These are phyloP conservation scores for Drosophila anomelani DNA, from an alignment of 2,888 invertebrate species.

Conservation along the genomic window DNA sequence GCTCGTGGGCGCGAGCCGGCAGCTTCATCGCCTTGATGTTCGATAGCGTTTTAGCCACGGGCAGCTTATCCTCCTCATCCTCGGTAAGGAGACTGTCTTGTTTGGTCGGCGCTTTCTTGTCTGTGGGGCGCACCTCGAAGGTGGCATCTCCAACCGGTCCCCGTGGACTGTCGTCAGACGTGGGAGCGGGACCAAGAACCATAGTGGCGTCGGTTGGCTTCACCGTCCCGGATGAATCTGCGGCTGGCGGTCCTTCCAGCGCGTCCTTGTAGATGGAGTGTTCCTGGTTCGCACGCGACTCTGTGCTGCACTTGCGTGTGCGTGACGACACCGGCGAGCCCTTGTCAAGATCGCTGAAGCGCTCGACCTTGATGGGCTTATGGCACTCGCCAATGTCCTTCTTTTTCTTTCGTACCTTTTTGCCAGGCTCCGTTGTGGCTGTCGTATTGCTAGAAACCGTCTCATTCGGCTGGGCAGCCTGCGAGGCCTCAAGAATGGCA, in stretches of 20 bases:
- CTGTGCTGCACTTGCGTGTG: slow-evolving; percentile 70
- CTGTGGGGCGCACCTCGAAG: slow-evolving; percentile 53
- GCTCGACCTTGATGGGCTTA: slow-evolving; percentile 82
- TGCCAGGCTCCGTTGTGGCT: slow-evolving; percentile 39
- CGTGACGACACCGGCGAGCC: slow-evolving; percentile 70
- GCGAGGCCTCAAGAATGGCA: slow-evolving; percentile 31
- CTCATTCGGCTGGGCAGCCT: slow-evolving; percentile 51
- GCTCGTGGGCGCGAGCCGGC: slow-evolving; percentile 81
- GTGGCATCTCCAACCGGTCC: slow-evolving; percentile 51
- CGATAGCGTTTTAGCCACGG: slow-evolving; percentile 25
- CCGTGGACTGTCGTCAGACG: slow-evolving; percentile 33
- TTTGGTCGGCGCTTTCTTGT: slow-evolving; percentile 45
- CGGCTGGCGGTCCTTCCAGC: slow-evolving; percentile 60
- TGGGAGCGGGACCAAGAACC: slow-evolving; percentile 35
- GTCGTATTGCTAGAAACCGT: slow-evolving; percentile 51
- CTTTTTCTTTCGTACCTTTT: slow-evolving; percentile 77
- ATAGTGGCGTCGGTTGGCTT: slow-evolving; percentile 49
- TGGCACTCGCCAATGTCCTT: slow-evolving; percentile 51
- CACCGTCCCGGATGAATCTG: slow-evolving; percentile 50
- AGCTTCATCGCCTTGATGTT: slow-evolving; percentile 72
- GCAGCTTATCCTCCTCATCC: slow-evolving; percentile 72
- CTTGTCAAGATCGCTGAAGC: slow-evolving; percentile 75
- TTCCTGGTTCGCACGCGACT: slow-evolving; percentile 30
- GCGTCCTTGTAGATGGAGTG: slow-evolving; percentile 85
- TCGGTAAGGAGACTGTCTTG: slow-evolving; percentile 82